Conservation (phyloP, 2,113 vertebrate genomes). For the Embiotoca jacksoni region DNA sequence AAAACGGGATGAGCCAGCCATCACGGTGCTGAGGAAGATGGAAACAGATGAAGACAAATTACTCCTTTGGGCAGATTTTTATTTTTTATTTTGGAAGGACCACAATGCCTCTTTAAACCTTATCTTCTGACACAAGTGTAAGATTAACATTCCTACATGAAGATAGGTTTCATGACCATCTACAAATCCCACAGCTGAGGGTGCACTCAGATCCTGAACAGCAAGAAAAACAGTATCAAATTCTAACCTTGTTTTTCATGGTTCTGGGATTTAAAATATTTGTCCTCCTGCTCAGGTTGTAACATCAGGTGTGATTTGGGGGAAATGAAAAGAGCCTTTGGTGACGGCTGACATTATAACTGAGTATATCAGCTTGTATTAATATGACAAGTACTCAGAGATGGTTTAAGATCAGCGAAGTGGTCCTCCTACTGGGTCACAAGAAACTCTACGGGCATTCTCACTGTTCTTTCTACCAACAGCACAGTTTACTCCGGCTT, state of each 20-base stretch:
- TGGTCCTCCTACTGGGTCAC: constrained; percentile 26
- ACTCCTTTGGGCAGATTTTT: not conserved
- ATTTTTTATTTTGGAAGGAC: not conserved
- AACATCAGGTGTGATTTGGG: constrained; percentile 20
- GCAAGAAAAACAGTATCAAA: not conserved
- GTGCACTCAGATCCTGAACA: not conserved
- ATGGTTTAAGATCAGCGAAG: constrained; percentile 42
- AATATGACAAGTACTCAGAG: not conserved
- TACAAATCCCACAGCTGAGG: not conserved
- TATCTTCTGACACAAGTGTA: not conserved
- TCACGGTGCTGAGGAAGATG: constrained; percentile 89
- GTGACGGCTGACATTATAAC: constrained; percentile 5
- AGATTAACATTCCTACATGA: not conserved
- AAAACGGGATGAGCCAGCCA: constrained; percentile 97
- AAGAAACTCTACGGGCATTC: constrained; percentile 10
- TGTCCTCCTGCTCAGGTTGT: constrained; percentile 5
- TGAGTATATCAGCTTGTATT: too few relatives aligned
- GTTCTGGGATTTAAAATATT: not conserved
- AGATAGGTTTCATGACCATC: not conserved
- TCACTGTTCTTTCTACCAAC: constrained; percentile 17
- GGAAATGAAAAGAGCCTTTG: constrained; percentile 1
- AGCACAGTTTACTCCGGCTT: not conserved
- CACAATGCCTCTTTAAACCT: constrained; percentile 24
- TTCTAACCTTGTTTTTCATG: not conserved
- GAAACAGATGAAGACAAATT: not conserved